Percentiles rank a stretch among this genome's conserved stretches.
phyloP scores from a whole-genome alignment of 2,888 invertebrate species.

The Nomada goodeniana region DNA sequence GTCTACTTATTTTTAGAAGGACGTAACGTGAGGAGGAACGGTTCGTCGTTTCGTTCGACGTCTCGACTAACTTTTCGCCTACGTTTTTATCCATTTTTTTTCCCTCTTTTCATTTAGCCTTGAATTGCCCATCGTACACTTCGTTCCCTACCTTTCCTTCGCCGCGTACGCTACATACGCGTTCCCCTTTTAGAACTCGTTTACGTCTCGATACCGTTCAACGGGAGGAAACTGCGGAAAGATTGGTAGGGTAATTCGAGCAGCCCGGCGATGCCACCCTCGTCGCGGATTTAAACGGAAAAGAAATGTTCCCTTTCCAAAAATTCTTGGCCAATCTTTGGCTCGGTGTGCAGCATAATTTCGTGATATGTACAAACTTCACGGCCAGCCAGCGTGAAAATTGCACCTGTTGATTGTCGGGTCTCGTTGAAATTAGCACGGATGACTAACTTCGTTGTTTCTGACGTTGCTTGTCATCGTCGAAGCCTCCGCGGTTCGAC shows the following conservation, averaged over 20 bases:
- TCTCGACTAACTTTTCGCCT: conserved; percentile 59
- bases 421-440: conserved; percentile 35
- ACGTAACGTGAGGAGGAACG: conserved; percentile 83
- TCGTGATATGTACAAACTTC: conserved; percentile 52
- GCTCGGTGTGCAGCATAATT: conserved; percentile 17
- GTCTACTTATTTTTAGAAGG: conserved; percentile 84
- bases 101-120: background rate
- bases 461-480: conserved; percentile 45
- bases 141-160: background rate
- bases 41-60: conserved; percentile 63
- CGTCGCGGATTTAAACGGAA: too few species aligned
- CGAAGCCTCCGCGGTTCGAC: background rate
- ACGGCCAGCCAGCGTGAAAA: conserved; percentile 44
- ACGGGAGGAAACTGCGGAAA: background rate
- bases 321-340: conserved; percentile 22
- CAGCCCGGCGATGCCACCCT: too few species aligned
- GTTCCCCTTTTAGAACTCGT: too few species aligned
- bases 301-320: background rate
- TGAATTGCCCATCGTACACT: background rate
- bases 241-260: background rate
- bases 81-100: conserved; percentile 21
- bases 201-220: too few species aligned
- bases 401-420: conserved; percentile 67
- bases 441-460: conserved; percentile 63
- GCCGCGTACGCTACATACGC: too few species aligned